Evolutionary conservation across 2,797 vertebrate species (phyloP).

Genomic region (Ptychobarbus kaznakovi): DNA sequence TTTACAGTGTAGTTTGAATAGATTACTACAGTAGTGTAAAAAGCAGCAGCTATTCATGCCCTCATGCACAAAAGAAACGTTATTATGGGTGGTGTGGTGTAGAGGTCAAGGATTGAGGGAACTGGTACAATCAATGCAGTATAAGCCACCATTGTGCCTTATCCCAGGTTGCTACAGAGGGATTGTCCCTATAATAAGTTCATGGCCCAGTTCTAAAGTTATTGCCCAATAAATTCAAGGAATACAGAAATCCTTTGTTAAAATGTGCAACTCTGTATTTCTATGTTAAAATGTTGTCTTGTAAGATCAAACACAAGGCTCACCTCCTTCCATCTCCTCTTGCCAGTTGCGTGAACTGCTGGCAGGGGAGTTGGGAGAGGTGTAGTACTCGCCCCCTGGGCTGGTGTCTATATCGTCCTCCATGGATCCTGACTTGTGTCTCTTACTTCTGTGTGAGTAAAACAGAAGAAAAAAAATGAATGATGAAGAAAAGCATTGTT

Average conservation of each 20-base stretch:
- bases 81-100: not conserved
- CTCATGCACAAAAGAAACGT: not conserved
- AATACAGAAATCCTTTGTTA: not conserved
- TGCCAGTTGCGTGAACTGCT: conserved; percentile 98
- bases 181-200: conserved; percentile 10
- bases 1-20: not conserved
- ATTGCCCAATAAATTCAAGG: not conserved
- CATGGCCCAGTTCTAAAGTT: not conserved
- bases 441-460: conserved; percentile 85
- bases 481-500: not conserved
- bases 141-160: not conserved
- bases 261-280: conserved; percentile 5
- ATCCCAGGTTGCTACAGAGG: conserved; percentile 1
- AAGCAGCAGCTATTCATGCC: not conserved
- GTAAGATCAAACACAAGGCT: conserved; percentile 50
- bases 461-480: not conserved
- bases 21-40: not conserved
- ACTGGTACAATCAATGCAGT: not conserved
- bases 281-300: not conserved
- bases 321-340: conserved; percentile 98
- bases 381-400: conserved; percentile 94
- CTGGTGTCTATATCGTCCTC: conserved; percentile 97
- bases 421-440: conserved; percentile 96
- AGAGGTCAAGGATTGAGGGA: not conserved
- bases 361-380: conserved; percentile 93